Percentiles rank a stretch among this genome's conserved stretches.
These are phyloP conservation scores for Calliopum simillimum DNA, from an alignment of 2,888 invertebrate species.

Conservation along the genomic window DNA sequence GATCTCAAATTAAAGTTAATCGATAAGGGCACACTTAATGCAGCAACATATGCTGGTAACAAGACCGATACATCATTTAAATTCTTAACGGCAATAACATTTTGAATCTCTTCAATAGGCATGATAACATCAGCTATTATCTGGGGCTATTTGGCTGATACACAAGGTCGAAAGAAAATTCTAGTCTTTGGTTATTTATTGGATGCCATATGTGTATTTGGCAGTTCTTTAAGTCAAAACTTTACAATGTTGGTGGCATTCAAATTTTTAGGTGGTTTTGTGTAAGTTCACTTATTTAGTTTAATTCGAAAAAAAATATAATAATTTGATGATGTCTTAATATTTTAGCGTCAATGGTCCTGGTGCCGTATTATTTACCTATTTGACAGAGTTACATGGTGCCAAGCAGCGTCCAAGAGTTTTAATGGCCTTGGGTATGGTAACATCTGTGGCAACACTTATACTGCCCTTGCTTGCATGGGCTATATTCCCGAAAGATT, in stretches of 20 bases:
- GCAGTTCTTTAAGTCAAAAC: slow-evolving; percentile 75
- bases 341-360: slow-evolving; percentile 75
- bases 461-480: slow-evolving; percentile 80
- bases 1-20: slow-evolving; percentile 76
- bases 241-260: slow-evolving; percentile 76
- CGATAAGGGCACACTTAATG: slow-evolving; percentile 79
- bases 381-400: slow-evolving; percentile 80
- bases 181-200: slow-evolving; percentile 75
- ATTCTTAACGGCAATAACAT: background rate
- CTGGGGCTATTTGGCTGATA: slow-evolving; percentile 84
- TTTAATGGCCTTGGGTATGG: slow-evolving; percentile 75
- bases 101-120: slow-evolving; percentile 67
- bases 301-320: background rate
- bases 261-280: slow-evolving; percentile 80
- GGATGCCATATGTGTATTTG: slow-evolving; percentile 74
- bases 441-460: slow-evolving; percentile 74
- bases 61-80: background rate
- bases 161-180: slow-evolving; percentile 76
- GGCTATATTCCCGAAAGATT: slow-evolving; percentile 75
- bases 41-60: slow-evolving; percentile 78
- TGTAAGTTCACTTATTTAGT: slow-evolving; percentile 71
- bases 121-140: slow-evolving; percentile 81
- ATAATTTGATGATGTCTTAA: slow-evolving; percentile 50
- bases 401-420: slow-evolving; percentile 74
- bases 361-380: slow-evolving; percentile 78